Evolutionary conservation across 2,888 invertebrate species (phyloP).

Genomic region (Phaonia tiefii): DNA sequence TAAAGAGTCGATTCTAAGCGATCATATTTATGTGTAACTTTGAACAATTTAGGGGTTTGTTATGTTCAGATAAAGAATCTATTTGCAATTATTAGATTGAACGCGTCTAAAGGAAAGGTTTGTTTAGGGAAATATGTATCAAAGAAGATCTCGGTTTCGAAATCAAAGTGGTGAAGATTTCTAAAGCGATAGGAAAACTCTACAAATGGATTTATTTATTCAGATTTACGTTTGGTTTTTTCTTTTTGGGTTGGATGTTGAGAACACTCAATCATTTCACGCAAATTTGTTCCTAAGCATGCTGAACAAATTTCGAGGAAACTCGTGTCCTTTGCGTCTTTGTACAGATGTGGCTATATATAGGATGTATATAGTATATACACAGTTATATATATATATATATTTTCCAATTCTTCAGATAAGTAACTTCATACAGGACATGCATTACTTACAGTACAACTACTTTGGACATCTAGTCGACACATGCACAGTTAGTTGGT

Average conservation of each 20-base stretch:
- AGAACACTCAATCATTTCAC: constrained; percentile 51
- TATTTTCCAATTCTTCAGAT: constrained; percentile 1
- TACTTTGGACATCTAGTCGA: too few species aligned
- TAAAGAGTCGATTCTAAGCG: constrained; percentile 53
- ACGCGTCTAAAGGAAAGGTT: constrained; percentile 57
- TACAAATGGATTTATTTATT: constrained; percentile 67
- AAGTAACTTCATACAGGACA: not conserved
- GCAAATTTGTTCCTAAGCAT: constrained; percentile 58
- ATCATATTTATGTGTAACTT: constrained; percentile 33
- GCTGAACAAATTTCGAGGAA: constrained; percentile 51
- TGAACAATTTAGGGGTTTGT: constrained; percentile 33
- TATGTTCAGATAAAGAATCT: constrained; percentile 39
- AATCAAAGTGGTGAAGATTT: constrained; percentile 34
- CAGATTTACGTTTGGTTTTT: constrained; percentile 27
- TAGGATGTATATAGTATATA: not conserved
- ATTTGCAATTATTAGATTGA: constrained; percentile 46
- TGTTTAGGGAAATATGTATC: constrained; percentile 43
- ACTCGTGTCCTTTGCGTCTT: constrained; percentile 54
- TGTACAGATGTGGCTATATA: constrained; percentile 32
- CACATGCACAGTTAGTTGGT: not conserved
- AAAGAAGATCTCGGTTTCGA: constrained; percentile 59
- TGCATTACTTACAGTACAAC: not conserved
- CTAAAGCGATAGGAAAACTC: constrained; percentile 69
- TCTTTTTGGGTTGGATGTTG: constrained; percentile 24
- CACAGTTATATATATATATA: constrained; percentile 23